phyloP scores from a whole-genome alignment of 2,797 vertebrate genomes.

The Octomys mimax region DNA sequence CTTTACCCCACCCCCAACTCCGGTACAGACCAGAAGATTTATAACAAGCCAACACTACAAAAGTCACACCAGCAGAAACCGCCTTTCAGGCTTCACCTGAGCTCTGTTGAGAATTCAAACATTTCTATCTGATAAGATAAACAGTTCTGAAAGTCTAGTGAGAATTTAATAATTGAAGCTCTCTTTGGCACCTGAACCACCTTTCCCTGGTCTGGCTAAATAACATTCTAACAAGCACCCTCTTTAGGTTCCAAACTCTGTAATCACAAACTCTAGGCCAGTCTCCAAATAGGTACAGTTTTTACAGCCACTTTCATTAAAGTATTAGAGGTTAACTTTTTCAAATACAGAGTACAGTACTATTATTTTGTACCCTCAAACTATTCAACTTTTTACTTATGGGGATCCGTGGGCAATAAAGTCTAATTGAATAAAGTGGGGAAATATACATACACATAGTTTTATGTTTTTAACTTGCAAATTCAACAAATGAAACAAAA shows the following conservation, averaged over 20 bases:
- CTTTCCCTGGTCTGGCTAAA: conserved; percentile 15
- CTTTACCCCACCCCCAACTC: conserved; percentile 76
- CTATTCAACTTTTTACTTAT: conserved; percentile 13
- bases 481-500: conserved; percentile 55
- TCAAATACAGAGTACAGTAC: neutral
- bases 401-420: conserved; percentile 2
- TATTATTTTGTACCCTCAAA: conserved; percentile 56
- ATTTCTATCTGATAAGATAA: conserved; percentile 77
- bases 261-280: conserved; percentile 63
- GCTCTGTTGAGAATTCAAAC: conserved; percentile 75
- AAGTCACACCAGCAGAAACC: conserved; percentile 85
- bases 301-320: conserved; percentile 66
- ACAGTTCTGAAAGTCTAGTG: conserved; percentile 71
- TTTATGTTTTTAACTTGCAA: conserved; percentile 41
- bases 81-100: conserved; percentile 83
- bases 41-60: conserved; percentile 85
- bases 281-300: conserved; percentile 61
- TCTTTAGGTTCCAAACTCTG: conserved; percentile 35
- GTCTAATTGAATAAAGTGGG: neutral
- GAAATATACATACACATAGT: neutral
- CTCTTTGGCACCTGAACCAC: conserved; percentile 47
- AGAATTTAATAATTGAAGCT: conserved; percentile 71
- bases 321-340: conserved; percentile 58
- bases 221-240: conserved; percentile 55
- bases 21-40: conserved; percentile 84